Evolutionary conservation across 2,113 vertebrate genomes (phyloP).

Genomic region (Cygnus buccinator): DNA sequence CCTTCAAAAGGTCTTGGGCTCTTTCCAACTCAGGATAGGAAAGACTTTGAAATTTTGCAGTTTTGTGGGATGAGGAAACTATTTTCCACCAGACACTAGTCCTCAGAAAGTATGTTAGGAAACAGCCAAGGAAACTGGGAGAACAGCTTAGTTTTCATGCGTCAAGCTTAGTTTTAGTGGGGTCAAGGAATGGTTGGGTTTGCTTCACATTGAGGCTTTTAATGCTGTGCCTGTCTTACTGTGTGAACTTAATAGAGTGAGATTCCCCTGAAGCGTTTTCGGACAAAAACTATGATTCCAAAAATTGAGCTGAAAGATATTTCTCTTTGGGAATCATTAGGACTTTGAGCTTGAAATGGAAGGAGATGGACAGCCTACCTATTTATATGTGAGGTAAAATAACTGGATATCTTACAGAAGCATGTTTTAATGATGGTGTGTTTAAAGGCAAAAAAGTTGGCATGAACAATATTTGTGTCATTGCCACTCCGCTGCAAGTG

Average conservation of each 20-base stretch:
- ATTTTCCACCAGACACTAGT: not conserved
- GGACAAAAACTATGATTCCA: not conserved
- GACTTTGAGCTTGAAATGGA: not conserved
- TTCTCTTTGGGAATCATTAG: not conserved
- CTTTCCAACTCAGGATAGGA: not conserved
- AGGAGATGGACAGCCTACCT: not conserved
- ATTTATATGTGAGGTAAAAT: not conserved
- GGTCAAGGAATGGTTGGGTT: not conserved
- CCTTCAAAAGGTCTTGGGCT: not conserved
- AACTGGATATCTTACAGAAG: not conserved
- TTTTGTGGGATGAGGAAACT: constrained; percentile 1
- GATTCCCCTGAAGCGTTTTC: not conserved
- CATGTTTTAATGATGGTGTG: not conserved
- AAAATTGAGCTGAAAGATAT: not conserved
- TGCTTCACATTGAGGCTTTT: not conserved
- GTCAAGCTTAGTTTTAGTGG: not conserved
- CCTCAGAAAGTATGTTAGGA: not conserved
- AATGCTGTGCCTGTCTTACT: not conserved
- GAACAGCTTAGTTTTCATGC: not conserved
- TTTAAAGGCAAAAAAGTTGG: not conserved
- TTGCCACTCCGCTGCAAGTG: not conserved
- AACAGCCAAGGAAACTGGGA: not conserved
- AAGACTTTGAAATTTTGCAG: not conserved
- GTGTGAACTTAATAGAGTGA: not conserved
- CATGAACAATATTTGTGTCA: not conserved